A percentile compares a stretch with the other conserved stretches of the same genome.
phyloP scores from a whole-genome alignment of 2,113 vertebrate species.

The Phaetusa simplex region DNA sequence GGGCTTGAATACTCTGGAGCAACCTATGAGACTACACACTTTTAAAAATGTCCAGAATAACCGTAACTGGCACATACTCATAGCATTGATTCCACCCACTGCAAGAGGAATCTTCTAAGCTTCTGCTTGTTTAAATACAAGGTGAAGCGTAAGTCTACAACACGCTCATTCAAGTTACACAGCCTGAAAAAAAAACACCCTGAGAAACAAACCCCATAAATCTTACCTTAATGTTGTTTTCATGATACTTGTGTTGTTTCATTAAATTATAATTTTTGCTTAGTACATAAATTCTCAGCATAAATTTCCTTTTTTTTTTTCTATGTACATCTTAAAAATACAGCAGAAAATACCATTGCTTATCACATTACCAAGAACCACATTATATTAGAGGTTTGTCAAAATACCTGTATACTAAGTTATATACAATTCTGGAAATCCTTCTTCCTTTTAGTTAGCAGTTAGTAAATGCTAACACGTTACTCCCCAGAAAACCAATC shows the following conservation, averaged over 20 bases:
- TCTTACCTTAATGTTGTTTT: constrained; percentile 18
- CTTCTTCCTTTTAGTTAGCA: background rate
- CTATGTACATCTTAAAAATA: constrained; percentile 36
- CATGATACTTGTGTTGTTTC: background rate
- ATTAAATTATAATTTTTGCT: constrained; percentile 5
- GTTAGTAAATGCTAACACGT: background rate
- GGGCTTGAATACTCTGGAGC: background rate
- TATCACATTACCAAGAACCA: constrained; percentile 40
- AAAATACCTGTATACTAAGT: constrained; percentile 11
- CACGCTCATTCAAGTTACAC: background rate
- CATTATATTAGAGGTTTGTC: background rate
- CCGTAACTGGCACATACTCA: background rate
- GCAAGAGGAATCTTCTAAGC: background rate
- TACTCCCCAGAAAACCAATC: background rate
- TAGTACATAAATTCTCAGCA: background rate
- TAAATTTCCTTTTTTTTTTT: constrained; percentile 27
- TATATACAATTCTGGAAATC: constrained; percentile 29
- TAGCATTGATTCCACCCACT: background rate
- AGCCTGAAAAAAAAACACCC: background rate
- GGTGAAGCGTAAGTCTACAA: background rate
- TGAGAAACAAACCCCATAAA: background rate
- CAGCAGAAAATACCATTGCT: constrained; percentile 42
- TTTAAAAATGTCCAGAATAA: background rate
- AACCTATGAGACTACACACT: background rate
- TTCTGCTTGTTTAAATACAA: background rate